Base-by-base conservation (phyloP, 2,113 vertebrate genomes). In the Mobula birostris region DNA sequence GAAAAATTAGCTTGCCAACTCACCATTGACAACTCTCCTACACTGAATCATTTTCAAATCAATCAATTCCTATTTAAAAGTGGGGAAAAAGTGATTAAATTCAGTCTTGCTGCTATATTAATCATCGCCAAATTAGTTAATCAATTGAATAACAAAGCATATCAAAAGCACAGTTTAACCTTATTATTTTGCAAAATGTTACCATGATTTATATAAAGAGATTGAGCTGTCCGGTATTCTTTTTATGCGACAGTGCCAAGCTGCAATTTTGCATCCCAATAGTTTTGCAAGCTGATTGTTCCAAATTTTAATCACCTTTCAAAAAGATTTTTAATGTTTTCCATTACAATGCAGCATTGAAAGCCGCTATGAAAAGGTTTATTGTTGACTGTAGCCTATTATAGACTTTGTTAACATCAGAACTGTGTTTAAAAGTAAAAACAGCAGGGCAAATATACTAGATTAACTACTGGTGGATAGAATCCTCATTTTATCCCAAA, bases 1-100 rank as follows among this genome's bases (percentile, higher is more conserved):
- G 36, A 40, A 77, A 83, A 83, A 40, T 40, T 12, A 61, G 48
- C n/a, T 68, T 68, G 63, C 21, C 5, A 72, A 96, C 97, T 97
- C 96, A 97, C 99, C 97, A 95, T 99, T 99, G 92, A 97, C 96
- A 94, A 98, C 96, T 95, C 98, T 96, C 77, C 97, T 97, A 96
- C 99, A 99, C 95, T 98, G 97, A 90, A 97, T 96, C 99, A 99
- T 99, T 94, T 99, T 99, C 80, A 99, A 97, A 95, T 99, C 99
- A 78, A 99, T 98, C 95, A 99, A 96, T 96, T 99, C 99, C 99
- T 99, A 94, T 36, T 93, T 93, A 76, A 76, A 82, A 93, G 68
- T 14, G 32, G 80, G 83, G 5, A 27, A 93, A 74, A 72, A 24
- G 74, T 21, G n/a, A 32, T 66, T 2, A 32, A 56, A 32, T 48